These are phyloP conservation scores for Sialis fuliginosa DNA, from an alignment of 2,888 invertebrate species.

Conservation along the genomic window DNA sequence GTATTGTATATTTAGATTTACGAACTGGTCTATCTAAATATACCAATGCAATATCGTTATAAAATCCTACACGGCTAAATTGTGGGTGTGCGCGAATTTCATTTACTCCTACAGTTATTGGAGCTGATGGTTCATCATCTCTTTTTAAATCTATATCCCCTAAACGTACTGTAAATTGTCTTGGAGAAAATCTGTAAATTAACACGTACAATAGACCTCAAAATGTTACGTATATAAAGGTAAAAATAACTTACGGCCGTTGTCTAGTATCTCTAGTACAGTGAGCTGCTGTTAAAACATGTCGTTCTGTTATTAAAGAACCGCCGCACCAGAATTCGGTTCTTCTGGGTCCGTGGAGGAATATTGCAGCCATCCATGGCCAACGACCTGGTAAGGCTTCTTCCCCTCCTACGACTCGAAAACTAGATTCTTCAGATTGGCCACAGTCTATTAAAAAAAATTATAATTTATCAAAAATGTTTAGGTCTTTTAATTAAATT, in stretches of 20 bases:
- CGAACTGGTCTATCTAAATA: conserved; percentile 55
- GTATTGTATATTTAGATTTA: conserved; percentile 71
- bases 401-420: conserved; percentile 81
- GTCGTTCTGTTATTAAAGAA: conserved; percentile 60
- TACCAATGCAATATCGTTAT: conserved; percentile 84
- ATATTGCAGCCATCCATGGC: conserved; percentile 96
- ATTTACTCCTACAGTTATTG: conserved; percentile 59
- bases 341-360: conserved; percentile 65
- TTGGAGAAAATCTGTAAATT: conserved; percentile 55
- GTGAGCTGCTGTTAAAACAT: conserved; percentile 81
- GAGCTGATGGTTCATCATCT: conserved; percentile 70
- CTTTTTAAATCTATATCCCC: conserved; percentile 76
- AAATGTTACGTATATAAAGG: no score
- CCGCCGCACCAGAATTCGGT: conserved; percentile 92
- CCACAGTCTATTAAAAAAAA: conserved; percentile 45
- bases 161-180: conserved; percentile 75
- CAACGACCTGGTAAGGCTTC: conserved; percentile 71
- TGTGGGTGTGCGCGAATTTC: conserved; percentile 68
- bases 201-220: no score
- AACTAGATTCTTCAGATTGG: conserved; percentile 63
- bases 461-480: background rate
- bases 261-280: conserved; percentile 81
- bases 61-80: conserved; percentile 81
- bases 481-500: background rate
- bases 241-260: conserved; percentile 58